phyloP scores from a whole-genome alignment of 2,888 invertebrate genomes.

The Antheraea yamamai region DNA sequence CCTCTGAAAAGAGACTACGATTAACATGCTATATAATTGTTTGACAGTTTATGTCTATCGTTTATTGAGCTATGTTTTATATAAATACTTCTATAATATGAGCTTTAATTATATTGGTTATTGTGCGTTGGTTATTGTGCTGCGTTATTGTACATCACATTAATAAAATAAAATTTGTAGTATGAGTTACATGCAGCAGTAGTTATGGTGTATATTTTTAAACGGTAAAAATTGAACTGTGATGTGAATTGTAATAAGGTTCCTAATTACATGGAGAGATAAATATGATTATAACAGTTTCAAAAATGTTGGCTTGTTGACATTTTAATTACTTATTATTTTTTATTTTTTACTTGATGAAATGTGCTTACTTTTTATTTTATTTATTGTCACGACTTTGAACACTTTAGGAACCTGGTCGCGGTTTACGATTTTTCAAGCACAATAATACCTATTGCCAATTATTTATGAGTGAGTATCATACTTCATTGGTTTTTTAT shows the following conservation, averaged over 20 bases:
- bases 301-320: background rate
- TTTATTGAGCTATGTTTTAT: background rate
- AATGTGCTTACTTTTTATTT: background rate
- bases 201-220: background rate
- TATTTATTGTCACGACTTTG: conserved; percentile 6
- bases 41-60: background rate
- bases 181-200: background rate
- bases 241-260: background rate
- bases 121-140: conserved; percentile 41
- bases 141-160: conserved; percentile 31
- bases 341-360: background rate
- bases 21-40: background rate
- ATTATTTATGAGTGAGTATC: background rate
- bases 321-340: background rate
- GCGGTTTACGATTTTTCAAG: background rate
- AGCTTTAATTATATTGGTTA: conserved; percentile 19
- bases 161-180: conserved; percentile 18
- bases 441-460: background rate
- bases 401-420: conserved; percentile 10
- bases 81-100: conserved; percentile 20
- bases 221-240: background rate
- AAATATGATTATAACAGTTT: background rate
- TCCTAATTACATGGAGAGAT: background rate
- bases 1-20: background rate
- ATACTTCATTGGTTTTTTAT: background rate